Percentiles rank a stretch among this genome's conserved stretches.
Conservation (phyloP, 1,140 invertebrate genomes). For the Leguminivora glycinivorella region DNA sequence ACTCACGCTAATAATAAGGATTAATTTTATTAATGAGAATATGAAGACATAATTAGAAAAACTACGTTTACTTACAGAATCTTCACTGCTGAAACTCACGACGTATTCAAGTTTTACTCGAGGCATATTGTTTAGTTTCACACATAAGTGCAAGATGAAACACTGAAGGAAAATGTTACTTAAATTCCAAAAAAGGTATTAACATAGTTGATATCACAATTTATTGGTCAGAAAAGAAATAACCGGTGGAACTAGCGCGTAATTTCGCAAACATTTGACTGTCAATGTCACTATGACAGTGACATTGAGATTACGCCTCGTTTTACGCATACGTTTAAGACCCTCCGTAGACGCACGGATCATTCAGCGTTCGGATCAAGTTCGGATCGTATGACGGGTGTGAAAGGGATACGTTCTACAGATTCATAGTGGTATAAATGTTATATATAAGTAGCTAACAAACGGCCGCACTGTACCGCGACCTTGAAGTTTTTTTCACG, state of each 20-base stretch:
- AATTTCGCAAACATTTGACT: not conserved
- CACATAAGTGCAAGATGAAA: not conserved
- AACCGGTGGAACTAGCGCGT: not conserved
- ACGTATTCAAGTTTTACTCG: conserved; percentile 72
- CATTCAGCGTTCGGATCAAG: too few species aligned
- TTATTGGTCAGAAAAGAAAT: not conserved
- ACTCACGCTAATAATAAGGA: not conserved
- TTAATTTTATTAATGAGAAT: not conserved
- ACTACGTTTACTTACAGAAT: conserved; percentile 68
- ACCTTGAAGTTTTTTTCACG: too few species aligned
- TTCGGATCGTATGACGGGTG: too few species aligned
- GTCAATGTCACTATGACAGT: not conserved
- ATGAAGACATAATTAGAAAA: not conserved
- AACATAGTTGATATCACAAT: not conserved
- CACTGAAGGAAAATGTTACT: not conserved
- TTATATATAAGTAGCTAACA: too few species aligned
- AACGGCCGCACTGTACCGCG: too few species aligned
- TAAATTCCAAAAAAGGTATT: not conserved
- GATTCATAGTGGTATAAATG: too few species aligned
- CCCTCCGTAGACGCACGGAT: too few species aligned
- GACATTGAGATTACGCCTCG: not conserved
- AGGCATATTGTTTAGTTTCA: conserved; percentile 53
- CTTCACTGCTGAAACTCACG: conserved; percentile 80
- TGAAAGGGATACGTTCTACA: too few species aligned
- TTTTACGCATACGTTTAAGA: not conserved